These are phyloP conservation scores for Periphyllus acericola DNA, from an alignment of 2,888 invertebrate species.

Conservation along the genomic window DNA sequence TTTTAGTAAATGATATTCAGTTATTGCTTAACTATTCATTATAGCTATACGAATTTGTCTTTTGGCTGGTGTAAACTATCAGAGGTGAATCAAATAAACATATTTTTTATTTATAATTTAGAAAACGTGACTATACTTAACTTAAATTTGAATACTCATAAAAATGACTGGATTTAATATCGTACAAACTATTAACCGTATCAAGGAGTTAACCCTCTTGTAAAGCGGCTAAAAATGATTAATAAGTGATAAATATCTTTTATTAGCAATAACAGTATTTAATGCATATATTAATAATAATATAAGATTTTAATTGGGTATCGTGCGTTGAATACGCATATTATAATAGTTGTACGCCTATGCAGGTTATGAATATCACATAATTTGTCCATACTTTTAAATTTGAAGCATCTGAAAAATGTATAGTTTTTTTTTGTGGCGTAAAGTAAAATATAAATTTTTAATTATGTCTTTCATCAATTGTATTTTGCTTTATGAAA, in stretches of 20 bases:
- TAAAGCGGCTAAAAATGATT: constrained; percentile 17
- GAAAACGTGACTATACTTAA: constrained; percentile 5
- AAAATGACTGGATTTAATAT: constrained; percentile 6
- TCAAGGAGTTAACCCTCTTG: constrained; percentile 2
- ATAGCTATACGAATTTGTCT: not conserved
- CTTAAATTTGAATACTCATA: not conserved
- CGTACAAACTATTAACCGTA: constrained; percentile 22
- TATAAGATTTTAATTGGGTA: not conserved
- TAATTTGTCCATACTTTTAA: not conserved
- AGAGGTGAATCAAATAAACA: constrained; percentile 27
- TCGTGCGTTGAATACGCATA: not conserved
- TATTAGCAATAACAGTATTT: not conserved
- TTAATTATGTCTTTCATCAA: not conserved
- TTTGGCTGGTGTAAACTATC: not conserved
- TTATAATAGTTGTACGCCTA: not conserved
- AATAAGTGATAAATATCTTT: not conserved
- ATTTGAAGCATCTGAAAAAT: not conserved
- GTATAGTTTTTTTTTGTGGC: no score
- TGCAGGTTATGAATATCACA: not conserved
- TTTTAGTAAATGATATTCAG: not conserved
- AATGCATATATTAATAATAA: not conserved
- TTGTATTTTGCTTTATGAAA: not conserved
- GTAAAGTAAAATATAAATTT: not conserved
- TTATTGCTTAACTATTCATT: constrained; percentile 18
- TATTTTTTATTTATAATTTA: constrained; percentile 11